These are phyloP conservation scores for Daphoenositta chrysoptera DNA, from an alignment of 2,113 vertebrate species.

Conservation along the genomic window DNA sequence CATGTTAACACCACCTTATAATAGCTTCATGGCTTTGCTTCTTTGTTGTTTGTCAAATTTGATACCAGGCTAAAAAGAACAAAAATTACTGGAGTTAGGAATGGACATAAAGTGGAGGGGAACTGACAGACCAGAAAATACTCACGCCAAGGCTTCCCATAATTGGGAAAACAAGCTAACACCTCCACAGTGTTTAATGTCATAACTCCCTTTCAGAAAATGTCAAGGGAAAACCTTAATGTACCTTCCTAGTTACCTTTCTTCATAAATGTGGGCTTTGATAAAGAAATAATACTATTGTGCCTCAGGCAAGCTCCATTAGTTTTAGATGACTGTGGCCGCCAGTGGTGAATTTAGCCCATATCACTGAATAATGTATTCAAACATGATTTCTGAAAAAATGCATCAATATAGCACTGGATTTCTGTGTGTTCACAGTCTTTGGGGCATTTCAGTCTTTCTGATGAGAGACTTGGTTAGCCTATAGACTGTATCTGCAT, in stretches of 20 bases:
- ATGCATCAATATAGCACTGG: neutral
- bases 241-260: neutral
- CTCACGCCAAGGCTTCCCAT: neutral
- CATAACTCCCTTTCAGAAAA: neutral
- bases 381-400: neutral
- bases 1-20: neutral
- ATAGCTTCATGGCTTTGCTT: neutral
- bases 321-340: neutral
- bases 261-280: neutral
- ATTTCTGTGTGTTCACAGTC: neutral
- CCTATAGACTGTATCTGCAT: neutral
- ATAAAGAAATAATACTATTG: neutral
- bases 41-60: neutral
- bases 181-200: neutral
- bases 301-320: neutral
- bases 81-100: neutral
- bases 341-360: neutral
- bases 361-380: neutral
- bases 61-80: neutral
- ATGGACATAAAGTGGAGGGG: neutral
- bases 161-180: neutral
- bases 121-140: neutral
- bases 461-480: neutral
- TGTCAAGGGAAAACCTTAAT: neutral
- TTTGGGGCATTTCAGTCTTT: neutral